phyloP scores from a whole-genome alignment of 1,140 invertebrate species.

The Drosophila lowei region DNA sequence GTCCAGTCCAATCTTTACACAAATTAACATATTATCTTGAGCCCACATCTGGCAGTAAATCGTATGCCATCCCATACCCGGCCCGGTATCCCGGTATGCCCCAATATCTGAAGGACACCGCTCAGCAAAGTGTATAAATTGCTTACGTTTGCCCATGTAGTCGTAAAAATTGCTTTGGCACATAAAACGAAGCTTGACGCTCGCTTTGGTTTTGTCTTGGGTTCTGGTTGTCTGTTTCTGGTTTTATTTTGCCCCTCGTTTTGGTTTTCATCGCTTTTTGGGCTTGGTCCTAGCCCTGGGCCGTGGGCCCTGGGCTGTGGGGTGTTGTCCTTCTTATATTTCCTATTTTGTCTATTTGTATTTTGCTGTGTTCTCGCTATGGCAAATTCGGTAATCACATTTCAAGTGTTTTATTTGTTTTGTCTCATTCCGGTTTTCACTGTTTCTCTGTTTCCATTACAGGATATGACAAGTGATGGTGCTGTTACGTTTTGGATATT shows the following conservation, averaged over 20 bases:
- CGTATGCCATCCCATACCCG: too few relatives aligned
- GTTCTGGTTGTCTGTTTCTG: slow-evolving; percentile 10
- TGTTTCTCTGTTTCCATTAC: slow-evolving; percentile 21
- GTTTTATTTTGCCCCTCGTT: slow-evolving; percentile 22
- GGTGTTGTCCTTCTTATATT: slow-evolving; percentile 34
- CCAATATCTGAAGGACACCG: slow-evolving; percentile 8
- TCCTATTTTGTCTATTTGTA: slow-evolving; percentile 29
- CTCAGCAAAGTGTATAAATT: slow-evolving; percentile 51
- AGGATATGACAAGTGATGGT: slow-evolving; percentile 84
- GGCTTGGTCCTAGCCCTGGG: slow-evolving; percentile 6
- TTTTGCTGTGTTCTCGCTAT: slow-evolving; percentile 36
- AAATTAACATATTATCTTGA: too few relatives aligned
- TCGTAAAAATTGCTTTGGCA: slow-evolving; percentile 70
- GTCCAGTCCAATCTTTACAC: too few relatives aligned
- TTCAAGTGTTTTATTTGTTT: slow-evolving; percentile 43
- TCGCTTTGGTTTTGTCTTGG: slow-evolving; percentile 33
- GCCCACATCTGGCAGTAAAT: too few relatives aligned
- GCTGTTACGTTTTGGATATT: slow-evolving; percentile 83
- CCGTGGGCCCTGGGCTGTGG: neutral
- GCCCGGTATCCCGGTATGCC: too few relatives aligned
- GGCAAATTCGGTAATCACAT: slow-evolving; percentile 68
- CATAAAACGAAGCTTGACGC: slow-evolving; percentile 68
- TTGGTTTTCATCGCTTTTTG: slow-evolving; percentile 20
- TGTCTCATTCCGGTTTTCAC: neutral
- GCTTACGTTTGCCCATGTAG: slow-evolving; percentile 63